A percentile compares a stretch with the other conserved stretches of the same genome.
These are phyloP conservation scores for Ditylenchus dipsaci DNA, from an alignment of 1,140 invertebrate species.

Conservation along the genomic window DNA sequence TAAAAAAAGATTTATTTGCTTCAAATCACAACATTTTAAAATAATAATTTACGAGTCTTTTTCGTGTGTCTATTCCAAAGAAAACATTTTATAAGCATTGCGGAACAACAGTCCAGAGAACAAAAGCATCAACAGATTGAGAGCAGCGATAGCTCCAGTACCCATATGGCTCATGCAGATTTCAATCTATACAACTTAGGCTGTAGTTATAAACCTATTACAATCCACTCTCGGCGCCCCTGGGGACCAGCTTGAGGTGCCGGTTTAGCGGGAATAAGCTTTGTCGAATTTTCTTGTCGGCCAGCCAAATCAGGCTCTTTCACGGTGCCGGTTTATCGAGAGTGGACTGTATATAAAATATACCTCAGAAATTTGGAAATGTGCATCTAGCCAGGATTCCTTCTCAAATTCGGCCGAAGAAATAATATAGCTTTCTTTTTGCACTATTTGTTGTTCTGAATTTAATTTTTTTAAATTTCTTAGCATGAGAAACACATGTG, in stretches of 20 bases:
- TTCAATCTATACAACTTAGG: constrained; percentile 1
- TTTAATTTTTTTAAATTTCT: too few relatives aligned
- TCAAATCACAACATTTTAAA: too few relatives aligned
- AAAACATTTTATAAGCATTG: constrained; percentile 2
- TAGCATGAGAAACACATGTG: too few relatives aligned
- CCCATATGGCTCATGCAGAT: constrained; percentile 25
- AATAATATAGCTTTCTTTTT: constrained; percentile 7
- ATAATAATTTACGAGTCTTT: too few relatives aligned
- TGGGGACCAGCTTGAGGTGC: too few relatives aligned
- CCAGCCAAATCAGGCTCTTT: too few relatives aligned
- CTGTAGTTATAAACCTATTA: too few relatives aligned
- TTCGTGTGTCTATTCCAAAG: background rate
- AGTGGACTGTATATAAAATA: background rate
- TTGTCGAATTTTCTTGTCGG: too few relatives aligned
- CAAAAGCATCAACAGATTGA: constrained; percentile 21
- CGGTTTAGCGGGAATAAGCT: too few relatives aligned
- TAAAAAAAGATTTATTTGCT: too few relatives aligned
- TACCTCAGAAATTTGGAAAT: constrained; percentile 26
- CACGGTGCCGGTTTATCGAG: too few relatives aligned
- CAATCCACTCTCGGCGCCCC: too few relatives aligned
- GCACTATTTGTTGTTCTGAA: background rate
- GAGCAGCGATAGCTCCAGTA: constrained; percentile 14
- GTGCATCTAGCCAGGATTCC: constrained; percentile 8
- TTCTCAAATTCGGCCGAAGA: background rate
- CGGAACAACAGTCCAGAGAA: constrained; percentile 22